These are phyloP conservation scores for Anaspis maculata DNA, from an alignment of 2,888 invertebrate genomes.

Conservation along the genomic window DNA sequence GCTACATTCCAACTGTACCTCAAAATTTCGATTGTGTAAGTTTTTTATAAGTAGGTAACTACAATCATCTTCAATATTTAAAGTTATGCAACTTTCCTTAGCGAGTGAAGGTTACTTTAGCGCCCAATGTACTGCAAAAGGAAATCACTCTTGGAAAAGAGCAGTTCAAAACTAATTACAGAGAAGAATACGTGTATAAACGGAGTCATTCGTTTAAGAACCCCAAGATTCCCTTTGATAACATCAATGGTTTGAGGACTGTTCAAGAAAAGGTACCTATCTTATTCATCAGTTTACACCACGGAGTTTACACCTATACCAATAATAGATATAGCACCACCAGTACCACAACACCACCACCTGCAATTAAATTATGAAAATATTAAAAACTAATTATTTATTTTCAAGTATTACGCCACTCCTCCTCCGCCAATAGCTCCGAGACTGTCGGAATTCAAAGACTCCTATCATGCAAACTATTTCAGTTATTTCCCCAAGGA, in stretches of 20 bases:
- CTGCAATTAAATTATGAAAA: too few relatives aligned
- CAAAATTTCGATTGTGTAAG: slow-evolving; percentile 15
- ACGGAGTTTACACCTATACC: neutral
- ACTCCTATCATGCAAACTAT: slow-evolving; percentile 2
- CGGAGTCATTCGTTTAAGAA: slow-evolving; percentile 1
- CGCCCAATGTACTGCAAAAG: too few relatives aligned
- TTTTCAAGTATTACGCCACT: too few relatives aligned
- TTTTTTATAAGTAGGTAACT: too few relatives aligned
- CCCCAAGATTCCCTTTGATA: neutral
- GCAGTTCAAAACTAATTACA: slow-evolving; percentile 3
- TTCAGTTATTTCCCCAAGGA: neutral
- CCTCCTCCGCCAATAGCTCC: slow-evolving; percentile 8
- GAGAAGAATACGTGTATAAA: slow-evolving; percentile 1
- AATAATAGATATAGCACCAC: too few relatives aligned
- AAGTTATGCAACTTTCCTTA: too few relatives aligned
- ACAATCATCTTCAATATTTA: too few relatives aligned
- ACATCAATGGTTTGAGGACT: slow-evolving; percentile 1
- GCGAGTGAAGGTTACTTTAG: too few relatives aligned
- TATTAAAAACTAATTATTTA: too few relatives aligned
- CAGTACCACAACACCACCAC: too few relatives aligned
- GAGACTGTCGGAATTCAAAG: slow-evolving; percentile 10
- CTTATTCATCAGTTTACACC: neutral
- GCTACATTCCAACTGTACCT: slow-evolving; percentile 9
- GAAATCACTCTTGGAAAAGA: too few relatives aligned
- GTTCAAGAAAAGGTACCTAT: slow-evolving; percentile 14